These are phyloP conservation scores for Helarctos malayanus DNA, from an alignment of 2,797 vertebrate species.

Conservation along the genomic window DNA sequence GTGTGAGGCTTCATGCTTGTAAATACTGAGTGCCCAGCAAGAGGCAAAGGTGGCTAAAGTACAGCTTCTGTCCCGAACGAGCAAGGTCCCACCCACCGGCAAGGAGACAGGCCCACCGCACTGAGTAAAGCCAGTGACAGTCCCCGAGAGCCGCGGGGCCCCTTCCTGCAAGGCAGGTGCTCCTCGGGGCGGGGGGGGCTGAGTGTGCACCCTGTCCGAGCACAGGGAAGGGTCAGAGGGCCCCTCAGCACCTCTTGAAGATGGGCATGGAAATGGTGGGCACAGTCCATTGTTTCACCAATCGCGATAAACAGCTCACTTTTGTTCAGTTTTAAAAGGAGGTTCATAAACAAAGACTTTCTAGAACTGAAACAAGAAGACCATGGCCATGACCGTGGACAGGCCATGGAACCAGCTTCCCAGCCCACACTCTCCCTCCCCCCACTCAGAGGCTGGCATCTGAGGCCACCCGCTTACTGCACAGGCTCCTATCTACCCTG, in stretches of 20 bases:
- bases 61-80: not conserved
- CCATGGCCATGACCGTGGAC: accelerated
- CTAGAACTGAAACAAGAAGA: not conserved
- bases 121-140: accelerated
- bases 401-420: not conserved
- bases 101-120: accelerated
- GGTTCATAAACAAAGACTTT: not conserved
- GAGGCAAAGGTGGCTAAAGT: no score
- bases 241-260: not conserved
- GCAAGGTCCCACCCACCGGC: not conserved
- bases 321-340: not conserved
- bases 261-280: accelerated
- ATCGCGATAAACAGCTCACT: no score
- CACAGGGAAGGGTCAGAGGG: no score
- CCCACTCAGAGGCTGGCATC: not conserved
- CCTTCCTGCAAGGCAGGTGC: not conserved
- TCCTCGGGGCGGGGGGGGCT: not conserved
- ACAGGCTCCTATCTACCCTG: no score
- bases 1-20: accelerated
- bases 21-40: not conserved
- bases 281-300: accelerated
- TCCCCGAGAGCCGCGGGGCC: accelerated
- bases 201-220: accelerated
- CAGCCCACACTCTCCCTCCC: accelerated
- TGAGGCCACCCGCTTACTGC: accelerated